Base-by-base conservation (phyloP, 2,113 vertebrate species). In the Brevimyrus niger region DNA sequence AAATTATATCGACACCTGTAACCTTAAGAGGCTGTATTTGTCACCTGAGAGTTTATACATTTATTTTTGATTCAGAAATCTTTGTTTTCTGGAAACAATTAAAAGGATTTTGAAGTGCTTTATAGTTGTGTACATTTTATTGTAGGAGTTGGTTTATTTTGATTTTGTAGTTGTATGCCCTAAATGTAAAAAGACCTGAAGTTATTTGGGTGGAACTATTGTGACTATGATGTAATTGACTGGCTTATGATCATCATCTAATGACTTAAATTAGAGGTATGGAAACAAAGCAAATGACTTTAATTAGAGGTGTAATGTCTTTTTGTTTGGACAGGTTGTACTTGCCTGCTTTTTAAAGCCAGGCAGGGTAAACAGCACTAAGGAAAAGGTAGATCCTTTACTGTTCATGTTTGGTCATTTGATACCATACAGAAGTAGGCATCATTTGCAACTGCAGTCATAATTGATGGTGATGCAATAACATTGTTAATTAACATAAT, bases 211-310 rank as follows among this genome's bases (percentile, higher is more conserved):
- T 48, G 46, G 46, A 23, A 31, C 44, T 86, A n/a, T 9, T 6
- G 15, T 21, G 31, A 87, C 19, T 35, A 38, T 35, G 50, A 17
- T 5, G 86, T 87, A 87, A 35, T 55, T 51, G 7, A 85, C 48
- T 35, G 48, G 31, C 50, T 35, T 86, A 17, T 46, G 61, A 47
- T 44, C 13, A n/a, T 48, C 13, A 6, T 48, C 11, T 73, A 27
- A 88, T 76, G 31, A 51, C 48, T 50, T 89, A 53, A 82, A 89
- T 88, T 88, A 88, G 17, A 88, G 42, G 44, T 23, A 46, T 38
- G 5, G n/a, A 51, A 42, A 38, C 73, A 55, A 19, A 8, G 73
- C 35, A 82, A 38, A 13, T 82, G 15, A 48, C 73, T 44, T 51
- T 51, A 50, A 89, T 89, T 55, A 89, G 48, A 89, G 48, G 88